A percentile compares a stretch with the other conserved stretches of the same genome.
Evolutionary conservation across 2,888 invertebrate species (phyloP).

Genomic region (Drosophila glabriapex): DNA sequence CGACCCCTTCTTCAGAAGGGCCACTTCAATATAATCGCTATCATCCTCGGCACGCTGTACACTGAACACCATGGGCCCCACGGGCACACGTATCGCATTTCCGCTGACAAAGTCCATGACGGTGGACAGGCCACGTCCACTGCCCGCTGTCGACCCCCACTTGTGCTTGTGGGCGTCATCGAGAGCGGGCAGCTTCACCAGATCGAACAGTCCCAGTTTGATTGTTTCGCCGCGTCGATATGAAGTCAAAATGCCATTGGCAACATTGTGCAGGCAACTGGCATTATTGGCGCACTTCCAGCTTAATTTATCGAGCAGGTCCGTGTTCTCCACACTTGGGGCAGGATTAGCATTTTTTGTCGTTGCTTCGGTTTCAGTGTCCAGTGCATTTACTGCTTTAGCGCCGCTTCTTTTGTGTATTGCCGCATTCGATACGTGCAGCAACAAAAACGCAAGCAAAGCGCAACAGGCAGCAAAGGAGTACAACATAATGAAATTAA

Average conservation of each 20-base stretch:
- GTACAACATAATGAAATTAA: conserved; percentile 48
- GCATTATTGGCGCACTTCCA: conserved; percentile 88
- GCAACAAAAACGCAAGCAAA: conserved; percentile 50
- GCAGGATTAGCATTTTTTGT: conserved; percentile 21
- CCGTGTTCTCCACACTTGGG: conserved; percentile 67
- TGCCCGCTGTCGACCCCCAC: conserved; percentile 52
- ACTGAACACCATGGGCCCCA: conserved; percentile 85
- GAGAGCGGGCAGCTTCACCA: conserved; percentile 86
- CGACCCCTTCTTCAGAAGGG: conserved; percentile 82
- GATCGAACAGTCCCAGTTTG: conserved; percentile 87
- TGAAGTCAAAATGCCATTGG: conserved; percentile 86
- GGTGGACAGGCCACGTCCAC: conserved; percentile 79
- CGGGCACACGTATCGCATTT: conserved; percentile 84
- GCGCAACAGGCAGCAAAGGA: conserved; percentile 50
- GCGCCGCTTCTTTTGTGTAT: conserved; percentile 69
- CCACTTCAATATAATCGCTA: conserved; percentile 84
- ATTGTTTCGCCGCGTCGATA: conserved; percentile 87
- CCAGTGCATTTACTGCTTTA: conserved; percentile 45
- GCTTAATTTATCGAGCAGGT: conserved; percentile 82
- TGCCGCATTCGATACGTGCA: conserved; percentile 49
- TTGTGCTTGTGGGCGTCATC: conserved; percentile 64
- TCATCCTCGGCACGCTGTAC: conserved; percentile 84
- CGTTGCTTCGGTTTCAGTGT: conserved; percentile 8
- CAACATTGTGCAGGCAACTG: conserved; percentile 87
- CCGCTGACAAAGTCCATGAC: conserved; percentile 83